Evolutionary conservation across 2,888 invertebrate genomes (phyloP).

Genomic region (Acanthopleura granulata): DNA sequence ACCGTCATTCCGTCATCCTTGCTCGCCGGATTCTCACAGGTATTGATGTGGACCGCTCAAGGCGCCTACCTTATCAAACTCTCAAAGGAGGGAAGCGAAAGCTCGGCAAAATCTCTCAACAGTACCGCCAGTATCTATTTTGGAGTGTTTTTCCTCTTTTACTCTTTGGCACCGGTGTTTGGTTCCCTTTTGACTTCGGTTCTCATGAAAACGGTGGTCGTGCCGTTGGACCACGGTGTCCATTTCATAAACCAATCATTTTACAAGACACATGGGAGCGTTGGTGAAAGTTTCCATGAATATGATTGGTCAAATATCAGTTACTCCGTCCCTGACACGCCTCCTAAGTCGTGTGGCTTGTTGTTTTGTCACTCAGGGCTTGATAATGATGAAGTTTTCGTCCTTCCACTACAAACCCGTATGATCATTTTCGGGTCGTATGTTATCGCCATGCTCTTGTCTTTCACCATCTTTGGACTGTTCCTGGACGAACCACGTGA

Average conservation of each 20-base stretch:
- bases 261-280: neutral
- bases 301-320: neutral
- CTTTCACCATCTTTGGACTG: neutral
- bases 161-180: constrained; percentile 5
- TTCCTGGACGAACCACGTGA: neutral
- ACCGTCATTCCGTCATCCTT: constrained; percentile 3
- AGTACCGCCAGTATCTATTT: constrained; percentile 12
- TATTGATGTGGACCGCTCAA: constrained; percentile 15
- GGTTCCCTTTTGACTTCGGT: constrained; percentile 15
- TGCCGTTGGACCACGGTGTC: neutral
- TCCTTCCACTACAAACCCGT: neutral
- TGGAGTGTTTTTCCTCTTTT: constrained; percentile 15
- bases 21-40: constrained; percentile 1
- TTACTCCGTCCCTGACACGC: neutral
- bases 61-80: constrained; percentile 5
- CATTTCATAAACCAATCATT: neutral
- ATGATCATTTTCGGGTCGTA: neutral
- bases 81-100: neutral
- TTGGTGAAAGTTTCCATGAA: no score
- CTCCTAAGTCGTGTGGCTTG: neutral
- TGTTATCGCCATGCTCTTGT: neutral
- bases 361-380: neutral
- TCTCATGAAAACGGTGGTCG: neutral
- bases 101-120: neutral
- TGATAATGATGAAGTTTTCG: neutral